Evolutionary conservation across 1,140 invertebrate species (phyloP).

Genomic region (Cheumatopsyche charites): DNA sequence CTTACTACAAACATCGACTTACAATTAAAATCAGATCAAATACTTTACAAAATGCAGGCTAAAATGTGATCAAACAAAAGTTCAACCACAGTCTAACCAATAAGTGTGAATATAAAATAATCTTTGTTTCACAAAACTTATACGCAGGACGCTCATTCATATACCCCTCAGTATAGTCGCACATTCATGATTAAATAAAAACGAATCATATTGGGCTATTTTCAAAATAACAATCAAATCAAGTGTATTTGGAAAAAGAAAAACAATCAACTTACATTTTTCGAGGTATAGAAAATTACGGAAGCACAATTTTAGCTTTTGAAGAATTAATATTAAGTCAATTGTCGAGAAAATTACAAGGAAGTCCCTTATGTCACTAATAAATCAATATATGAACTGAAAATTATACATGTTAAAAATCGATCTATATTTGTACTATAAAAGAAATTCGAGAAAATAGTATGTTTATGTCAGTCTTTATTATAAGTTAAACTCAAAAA

Average conservation of each 20-base stretch:
- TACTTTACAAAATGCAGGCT: conserved; percentile 44
- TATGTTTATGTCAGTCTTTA: conserved; percentile 14
- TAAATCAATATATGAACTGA: no score
- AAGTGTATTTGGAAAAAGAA: background rate
- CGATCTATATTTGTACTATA: conserved; percentile 20
- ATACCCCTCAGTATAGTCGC: background rate
- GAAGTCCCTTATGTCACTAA: no score
- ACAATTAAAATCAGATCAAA: conserved; percentile 47
- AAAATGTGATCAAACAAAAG: background rate
- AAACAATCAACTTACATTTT: background rate
- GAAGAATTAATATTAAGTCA: no score
- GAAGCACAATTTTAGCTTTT: conserved; percentile 31
- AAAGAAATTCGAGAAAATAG: conserved; percentile 1
- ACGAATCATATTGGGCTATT: background rate
- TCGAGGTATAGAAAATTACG: conserved; percentile 3
- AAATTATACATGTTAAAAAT: background rate
- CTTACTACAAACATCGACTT: conserved; percentile 49
- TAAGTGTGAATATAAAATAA: conserved; percentile 25
- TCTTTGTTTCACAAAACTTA: conserved; percentile 22
- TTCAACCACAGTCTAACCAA: conserved; percentile 11
- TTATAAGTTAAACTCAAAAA: conserved; percentile 6
- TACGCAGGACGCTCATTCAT: conserved; percentile 16
- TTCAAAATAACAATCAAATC: background rate
- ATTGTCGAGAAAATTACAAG: no score
- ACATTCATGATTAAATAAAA: background rate